Evolutionary conservation across 2,888 invertebrate genomes (phyloP), one percentile per base, ranked within the genome.

Genomic region (Acleris holmiana): DNA sequence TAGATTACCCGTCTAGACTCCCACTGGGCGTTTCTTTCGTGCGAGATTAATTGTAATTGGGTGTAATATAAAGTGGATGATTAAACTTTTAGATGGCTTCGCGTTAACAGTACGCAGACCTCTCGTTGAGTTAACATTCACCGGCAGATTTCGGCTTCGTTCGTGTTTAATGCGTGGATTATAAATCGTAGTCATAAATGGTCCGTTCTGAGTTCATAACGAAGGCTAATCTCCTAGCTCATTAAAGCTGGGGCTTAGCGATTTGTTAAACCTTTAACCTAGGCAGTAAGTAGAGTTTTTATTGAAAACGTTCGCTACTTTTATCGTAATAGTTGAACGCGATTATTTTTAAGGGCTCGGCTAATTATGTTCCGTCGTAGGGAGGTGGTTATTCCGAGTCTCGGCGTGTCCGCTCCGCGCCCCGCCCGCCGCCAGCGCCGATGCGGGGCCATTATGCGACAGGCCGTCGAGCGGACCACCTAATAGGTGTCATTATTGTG

Each of bases 401-500:
- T 70, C 76, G 84, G 87, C 89, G 87, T 84, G 86, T 84, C 80
- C 79, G 74, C 70, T 84, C 80, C 79, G 74, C 70, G 76, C 77
- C 78, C 68, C 73, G 69, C 70, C 73, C 68, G 69, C 50, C 40
- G 53, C 58, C 64, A 41, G 59, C 58, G 64, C 70, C 78, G 73
- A 73, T 69, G 73, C 71, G 69, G 73, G 66, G 73, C 68, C 71
- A 75, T 77, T 89, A 88, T 85, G 89, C 89, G 91, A 89, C 91
- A 90, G 86, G 86, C 84, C 81, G 86, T 77, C 81, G 86, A 71
- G 70, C 78, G 79, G 74, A 78, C 79, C 74, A 74, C 76, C 78
- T 91, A 92, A 92, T 92, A 89, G 89, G 84, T 92, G 90, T 92
- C 91, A 92, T 92, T 92, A 92, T 80, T 78, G 83, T 85, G 89